Evolutionary conservation across 2,113 vertebrate species (phyloP).

Genomic region (Labrus mixtus): DNA sequence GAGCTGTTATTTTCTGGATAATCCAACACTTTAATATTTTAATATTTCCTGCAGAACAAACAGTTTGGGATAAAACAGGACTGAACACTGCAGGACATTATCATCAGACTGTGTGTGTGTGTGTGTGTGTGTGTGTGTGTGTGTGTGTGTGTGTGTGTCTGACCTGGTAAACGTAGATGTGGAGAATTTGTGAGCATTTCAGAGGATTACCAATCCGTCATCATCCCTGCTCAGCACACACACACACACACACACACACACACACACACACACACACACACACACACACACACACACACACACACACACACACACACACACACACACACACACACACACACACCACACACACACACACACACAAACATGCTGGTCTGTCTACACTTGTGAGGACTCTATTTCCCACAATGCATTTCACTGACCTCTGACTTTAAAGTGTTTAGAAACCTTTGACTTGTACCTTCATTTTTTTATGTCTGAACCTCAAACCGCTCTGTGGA

Average conservation of each 20-base stretch:
- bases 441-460: too few species aligned
- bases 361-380: not conserved
- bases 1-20: too few species aligned
- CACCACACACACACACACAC: too few species aligned
- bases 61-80: too few species aligned
- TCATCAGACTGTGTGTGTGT: too few species aligned
- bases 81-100: too few species aligned
- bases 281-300: slow-evolving; percentile 1
- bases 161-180: slow-evolving; percentile 36
- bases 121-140: slow-evolving; percentile 7
- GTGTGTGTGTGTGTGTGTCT: slow-evolving; percentile 16
- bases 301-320: not conserved
- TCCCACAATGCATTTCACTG: not conserved
- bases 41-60: too few species aligned
- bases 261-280: not conserved
- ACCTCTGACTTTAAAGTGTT: not conserved
- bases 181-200: slow-evolving; percentile 43
- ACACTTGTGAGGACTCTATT: not conserved
- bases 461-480: too few species aligned
- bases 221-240: slow-evolving; percentile 44
- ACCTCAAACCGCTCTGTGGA: not conserved
- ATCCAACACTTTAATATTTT: too few species aligned
- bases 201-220: slow-evolving; percentile 53
- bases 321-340: not conserved
- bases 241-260: too few species aligned